These are phyloP conservation scores for Phyllopteryx taeniolatus DNA, from an alignment of 2,113 vertebrate genomes.

Conservation along the genomic window DNA sequence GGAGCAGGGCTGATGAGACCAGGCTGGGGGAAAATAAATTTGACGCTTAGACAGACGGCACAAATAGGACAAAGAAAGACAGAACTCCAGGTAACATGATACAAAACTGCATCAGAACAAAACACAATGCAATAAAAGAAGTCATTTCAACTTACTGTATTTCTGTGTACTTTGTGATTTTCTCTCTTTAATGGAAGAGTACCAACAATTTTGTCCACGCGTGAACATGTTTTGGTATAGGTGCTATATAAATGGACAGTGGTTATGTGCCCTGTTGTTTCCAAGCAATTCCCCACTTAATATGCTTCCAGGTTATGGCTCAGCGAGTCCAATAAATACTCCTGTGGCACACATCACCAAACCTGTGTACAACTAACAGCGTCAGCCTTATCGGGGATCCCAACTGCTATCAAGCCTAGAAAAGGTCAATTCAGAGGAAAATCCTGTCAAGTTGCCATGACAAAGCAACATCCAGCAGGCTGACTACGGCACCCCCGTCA, in stretches of 20 bases:
- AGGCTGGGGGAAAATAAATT: no score
- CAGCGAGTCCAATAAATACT: neutral
- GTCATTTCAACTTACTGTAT: no score
- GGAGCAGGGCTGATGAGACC: no score
- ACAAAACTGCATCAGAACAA: no score
- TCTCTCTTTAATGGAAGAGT: no score
- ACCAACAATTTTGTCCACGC: no score
- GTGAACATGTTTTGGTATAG: neutral
- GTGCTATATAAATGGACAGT: neutral
- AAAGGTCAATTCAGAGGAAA: neutral
- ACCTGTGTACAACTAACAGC: neutral
- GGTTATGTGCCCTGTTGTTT: neutral
- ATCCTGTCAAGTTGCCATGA: conserved; percentile 1
- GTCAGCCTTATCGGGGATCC: conserved; percentile 1
- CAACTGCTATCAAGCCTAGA: neutral
- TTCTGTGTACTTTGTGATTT: no score
- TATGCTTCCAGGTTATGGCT: neutral
- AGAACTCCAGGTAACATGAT: no score
- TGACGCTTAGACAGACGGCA: no score
- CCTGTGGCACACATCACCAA: neutral
- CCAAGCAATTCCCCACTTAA: neutral
- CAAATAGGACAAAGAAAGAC: no score
- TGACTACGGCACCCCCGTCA: conserved; percentile 64
- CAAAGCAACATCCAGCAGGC: neutral
- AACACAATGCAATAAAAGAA: no score